A percentile compares a stretch with the other conserved stretches of the same genome.
Evolutionary conservation across 1,140 invertebrate species (phyloP).

Genomic region (Leptopilina boulardi): DNA sequence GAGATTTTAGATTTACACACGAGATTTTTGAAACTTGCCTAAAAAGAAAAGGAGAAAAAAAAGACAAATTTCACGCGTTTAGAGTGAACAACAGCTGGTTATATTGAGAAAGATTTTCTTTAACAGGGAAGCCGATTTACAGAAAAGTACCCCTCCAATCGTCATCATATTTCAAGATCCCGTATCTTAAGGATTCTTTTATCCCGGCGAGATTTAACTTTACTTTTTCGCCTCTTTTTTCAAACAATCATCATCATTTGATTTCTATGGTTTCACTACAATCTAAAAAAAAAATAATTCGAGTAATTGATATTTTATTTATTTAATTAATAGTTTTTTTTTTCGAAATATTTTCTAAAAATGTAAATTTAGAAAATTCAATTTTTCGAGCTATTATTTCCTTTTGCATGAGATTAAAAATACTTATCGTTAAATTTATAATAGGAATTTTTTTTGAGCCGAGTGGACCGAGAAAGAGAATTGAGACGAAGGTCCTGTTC

Average conservation of each 20-base stretch:
- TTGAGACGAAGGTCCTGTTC: not conserved
- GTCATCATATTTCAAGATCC: slow-evolving; percentile 8
- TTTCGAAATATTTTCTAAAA: too few relatives aligned
- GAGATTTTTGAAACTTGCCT: too few relatives aligned
- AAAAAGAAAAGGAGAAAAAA: too few relatives aligned
- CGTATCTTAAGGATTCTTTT: slow-evolving; percentile 4
- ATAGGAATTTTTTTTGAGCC: not conserved
- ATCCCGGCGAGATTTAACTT: not conserved
- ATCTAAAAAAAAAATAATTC: not conserved
- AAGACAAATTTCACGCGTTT: not conserved
- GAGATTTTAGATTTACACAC: too few relatives aligned
- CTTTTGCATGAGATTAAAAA: not conserved
- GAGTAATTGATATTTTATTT: not conserved
- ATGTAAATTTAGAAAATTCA: too few relatives aligned
- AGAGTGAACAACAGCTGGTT: not conserved
- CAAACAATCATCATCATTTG: not conserved
- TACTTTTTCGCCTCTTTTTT: not conserved
- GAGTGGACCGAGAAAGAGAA: not conserved
- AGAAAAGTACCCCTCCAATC: slow-evolving; percentile 6
- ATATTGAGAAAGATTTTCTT: slow-evolving; percentile 21
- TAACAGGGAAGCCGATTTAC: not conserved
- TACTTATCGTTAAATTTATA: not conserved
- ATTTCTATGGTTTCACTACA: not conserved
- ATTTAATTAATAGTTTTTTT: not conserved
- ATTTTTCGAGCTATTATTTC: not conserved